phyloP scores from a whole-genome alignment of 2,797 vertebrate genomes.

The Ctenosaura bakeri region DNA sequence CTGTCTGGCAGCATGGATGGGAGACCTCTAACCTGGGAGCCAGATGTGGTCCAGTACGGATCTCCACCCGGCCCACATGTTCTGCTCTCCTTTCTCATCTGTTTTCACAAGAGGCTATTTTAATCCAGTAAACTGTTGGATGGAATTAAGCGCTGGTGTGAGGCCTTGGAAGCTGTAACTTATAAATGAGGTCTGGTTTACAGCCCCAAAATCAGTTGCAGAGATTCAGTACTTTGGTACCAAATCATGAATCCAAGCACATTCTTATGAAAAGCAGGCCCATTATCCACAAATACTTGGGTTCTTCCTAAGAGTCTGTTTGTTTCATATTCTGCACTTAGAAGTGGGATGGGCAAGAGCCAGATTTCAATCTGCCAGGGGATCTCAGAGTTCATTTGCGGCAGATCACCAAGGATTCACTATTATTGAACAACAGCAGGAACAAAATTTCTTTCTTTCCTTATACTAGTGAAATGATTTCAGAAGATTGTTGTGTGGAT shows the following conservation, averaged over 20 bases:
- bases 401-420: too few species aligned
- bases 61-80: not conserved
- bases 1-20: slow-evolving; percentile 68
- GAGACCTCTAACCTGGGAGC: not conserved
- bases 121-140: not conserved
- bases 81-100: not conserved
- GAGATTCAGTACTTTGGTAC: slow-evolving; percentile 55
- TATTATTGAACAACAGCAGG: too few species aligned
- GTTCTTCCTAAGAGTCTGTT: not conserved
- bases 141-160: too few species aligned
- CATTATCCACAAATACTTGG: slow-evolving; percentile 76
- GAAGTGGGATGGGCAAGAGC: not conserved
- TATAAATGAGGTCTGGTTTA: too few species aligned
- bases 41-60: not conserved
- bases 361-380: too few species aligned
- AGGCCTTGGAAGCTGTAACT: too few species aligned
- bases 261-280: slow-evolving; percentile 82
- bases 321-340: too few species aligned
- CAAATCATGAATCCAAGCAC: slow-evolving; percentile 82
- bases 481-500: too few species aligned
- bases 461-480: not conserved
- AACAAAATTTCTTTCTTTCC: too few species aligned
- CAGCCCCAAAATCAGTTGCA: too few species aligned
- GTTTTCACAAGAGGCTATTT: not conserved
- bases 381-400: too few species aligned